phyloP scores from a whole-genome alignment of 1,140 invertebrate species.

The Aleiodes sp. region DNA sequence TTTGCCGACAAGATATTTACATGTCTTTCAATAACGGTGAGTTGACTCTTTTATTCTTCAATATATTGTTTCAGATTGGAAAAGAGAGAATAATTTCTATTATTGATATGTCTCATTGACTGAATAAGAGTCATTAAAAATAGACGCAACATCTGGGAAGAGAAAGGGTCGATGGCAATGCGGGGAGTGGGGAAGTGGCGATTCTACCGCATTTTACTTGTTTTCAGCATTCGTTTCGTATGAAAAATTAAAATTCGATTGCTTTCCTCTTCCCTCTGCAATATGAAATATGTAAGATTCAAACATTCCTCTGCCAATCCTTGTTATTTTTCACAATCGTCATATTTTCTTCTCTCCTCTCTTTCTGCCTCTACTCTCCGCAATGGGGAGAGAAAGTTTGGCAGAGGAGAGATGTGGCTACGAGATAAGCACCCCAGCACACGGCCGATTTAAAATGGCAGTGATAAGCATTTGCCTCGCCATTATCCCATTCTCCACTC shows the following conservation, averaged over 20 bases:
- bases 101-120: neutral
- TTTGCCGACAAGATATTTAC: conserved; percentile 64
- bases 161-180: too few relatives aligned
- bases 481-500: neutral
- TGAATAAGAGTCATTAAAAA: conserved; percentile 40
- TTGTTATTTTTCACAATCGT: neutral
- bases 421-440: conserved; percentile 60
- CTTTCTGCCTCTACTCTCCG: conserved; percentile 29
- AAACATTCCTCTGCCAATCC: too few relatives aligned
- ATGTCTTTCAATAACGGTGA: conserved; percentile 65
- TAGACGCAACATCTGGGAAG: conserved; percentile 54
- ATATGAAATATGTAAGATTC: too few relatives aligned
- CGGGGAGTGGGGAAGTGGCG: conserved; percentile 16
- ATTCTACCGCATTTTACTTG: conserved; percentile 29
- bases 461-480: conserved; percentile 52
- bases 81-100: too few relatives aligned
- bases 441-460: conserved; percentile 61
- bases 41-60: conserved; percentile 23
- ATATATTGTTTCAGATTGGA: too few relatives aligned
- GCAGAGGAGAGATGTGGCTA: conserved; percentile 61
- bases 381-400: conserved; percentile 64
- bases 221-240: too few relatives aligned
- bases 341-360: neutral
- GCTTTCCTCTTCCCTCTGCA: too few relatives aligned
- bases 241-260: too few relatives aligned